These are phyloP conservation scores for Erinaceus europaeus DNA, from an alignment of 2,113 vertebrate genomes.

Conservation along the genomic window DNA sequence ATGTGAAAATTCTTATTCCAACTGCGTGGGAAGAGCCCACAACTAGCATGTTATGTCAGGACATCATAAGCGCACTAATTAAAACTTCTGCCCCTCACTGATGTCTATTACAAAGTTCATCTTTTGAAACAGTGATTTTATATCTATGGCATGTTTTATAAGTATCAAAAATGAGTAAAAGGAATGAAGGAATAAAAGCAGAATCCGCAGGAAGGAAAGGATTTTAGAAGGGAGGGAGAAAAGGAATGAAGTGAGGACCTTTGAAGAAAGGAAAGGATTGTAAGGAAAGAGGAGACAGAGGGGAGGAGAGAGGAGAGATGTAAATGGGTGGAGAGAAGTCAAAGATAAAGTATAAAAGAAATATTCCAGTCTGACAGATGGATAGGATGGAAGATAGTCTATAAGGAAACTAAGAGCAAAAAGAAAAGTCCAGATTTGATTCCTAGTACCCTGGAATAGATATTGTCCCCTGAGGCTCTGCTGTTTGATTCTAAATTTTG, in stretches of 20 bases:
- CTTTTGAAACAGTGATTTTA: background rate
- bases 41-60: too few species aligned
- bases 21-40: too few species aligned
- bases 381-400: background rate
- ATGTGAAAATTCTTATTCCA: too few species aligned
- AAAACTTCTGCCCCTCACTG: background rate
- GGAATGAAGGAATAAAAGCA: background rate
- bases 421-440: background rate
- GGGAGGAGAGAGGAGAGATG: background rate
- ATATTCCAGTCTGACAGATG: background rate
- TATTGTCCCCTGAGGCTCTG: background rate
- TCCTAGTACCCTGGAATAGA: background rate
- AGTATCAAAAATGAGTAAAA: background rate
- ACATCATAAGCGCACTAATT: too few species aligned
- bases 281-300: background rate
- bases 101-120: background rate
- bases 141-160: background rate
- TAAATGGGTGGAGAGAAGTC: background rate
- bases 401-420: background rate
- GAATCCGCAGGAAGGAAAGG: background rate
- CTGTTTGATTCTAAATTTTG: background rate
- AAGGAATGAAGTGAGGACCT: rapidly evolving
- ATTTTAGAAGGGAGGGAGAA: rapidly evolving
- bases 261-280: background rate
- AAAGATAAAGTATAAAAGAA: background rate